phyloP scores from a whole-genome alignment of 2,113 vertebrate genomes.

The Drymodes brunneopygia region DNA sequence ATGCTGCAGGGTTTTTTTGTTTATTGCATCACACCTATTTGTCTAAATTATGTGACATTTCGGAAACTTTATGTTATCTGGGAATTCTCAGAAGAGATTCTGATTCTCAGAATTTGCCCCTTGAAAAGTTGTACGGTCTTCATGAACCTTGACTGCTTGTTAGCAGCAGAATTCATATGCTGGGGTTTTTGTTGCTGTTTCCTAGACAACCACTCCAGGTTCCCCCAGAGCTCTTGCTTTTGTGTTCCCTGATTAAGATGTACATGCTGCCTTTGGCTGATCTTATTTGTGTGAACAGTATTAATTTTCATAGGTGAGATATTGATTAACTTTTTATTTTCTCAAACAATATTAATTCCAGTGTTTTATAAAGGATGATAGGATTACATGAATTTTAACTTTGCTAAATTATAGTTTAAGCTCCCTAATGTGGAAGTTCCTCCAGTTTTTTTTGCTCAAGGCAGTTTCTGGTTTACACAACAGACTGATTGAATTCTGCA shows the following conservation, averaged over 20 bases:
- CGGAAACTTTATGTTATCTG: background rate
- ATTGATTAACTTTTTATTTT: constrained; percentile 48
- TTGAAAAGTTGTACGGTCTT: background rate
- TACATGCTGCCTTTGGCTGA: constrained; percentile 28
- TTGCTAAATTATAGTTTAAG: constrained; percentile 18
- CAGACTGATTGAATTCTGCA: background rate
- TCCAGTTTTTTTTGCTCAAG: background rate
- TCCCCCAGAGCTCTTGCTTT: constrained; percentile 28
- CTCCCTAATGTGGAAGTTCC: background rate
- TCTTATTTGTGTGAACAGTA: background rate
- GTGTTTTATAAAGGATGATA: constrained; percentile 17
- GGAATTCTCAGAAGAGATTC: background rate
- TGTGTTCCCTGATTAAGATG: constrained; percentile 6
- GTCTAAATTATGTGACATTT: background rate
- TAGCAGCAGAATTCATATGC: constrained; percentile 1
- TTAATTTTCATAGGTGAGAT: background rate
- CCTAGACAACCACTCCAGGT: constrained; percentile 46
- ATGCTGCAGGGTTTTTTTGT: background rate
- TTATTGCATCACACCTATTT: background rate
- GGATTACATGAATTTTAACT: constrained; percentile 38
- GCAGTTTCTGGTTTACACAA: constrained; percentile 17
- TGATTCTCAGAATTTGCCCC: background rate
- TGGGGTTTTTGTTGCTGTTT: background rate
- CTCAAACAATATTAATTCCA: constrained; percentile 18
- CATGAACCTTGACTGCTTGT: background rate